Base-by-base conservation (phyloP, 2,888 invertebrate genomes). In the Caenorhabditis angaria region DNA sequence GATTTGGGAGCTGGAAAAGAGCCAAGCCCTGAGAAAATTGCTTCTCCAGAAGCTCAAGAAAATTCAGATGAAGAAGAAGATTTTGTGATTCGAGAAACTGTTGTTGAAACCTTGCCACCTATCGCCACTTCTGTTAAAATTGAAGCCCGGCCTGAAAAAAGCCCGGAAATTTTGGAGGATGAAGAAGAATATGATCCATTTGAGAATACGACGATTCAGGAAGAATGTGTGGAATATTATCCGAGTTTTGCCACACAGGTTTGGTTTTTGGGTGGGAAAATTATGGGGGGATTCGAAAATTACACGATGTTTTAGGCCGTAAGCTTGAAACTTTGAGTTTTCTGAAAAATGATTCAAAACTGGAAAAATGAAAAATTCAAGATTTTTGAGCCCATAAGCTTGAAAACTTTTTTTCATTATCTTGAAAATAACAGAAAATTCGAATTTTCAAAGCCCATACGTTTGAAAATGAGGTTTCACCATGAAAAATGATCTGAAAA, bases 161-260 rank as follows among this genome's bases (percentile, higher is more conserved):
- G 22, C n/a, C 8, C 10, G 50, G 18, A 41, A 12, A 18, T 18
- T 27, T 8, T 25, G 27, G 24, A 25, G 14, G 27, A 27, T 4
- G 54, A 54, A 54, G 54, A 62, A 29, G 56, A 77, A 57, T 77
- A 77, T 29, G 75, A 77, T 64, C 77, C 77, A 47, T 47, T 63
- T 6, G 74, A 62, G 22, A 48, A 63, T 22, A 51, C 54, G 0
- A 47, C 27, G 0, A 41, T 55, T 1, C 65, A 71, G 10, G 10
- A 12, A 18, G 41, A 41, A 41, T 41, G 41, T 41, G 41, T 41
- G 10, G 41, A 41, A 18, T 41, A 41, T 41, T 41, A 41, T 41
- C 41, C 41, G 18, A 18, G 14, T 12, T 41, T 41, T 41, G 41
- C 41, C 8, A 10, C 14, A 8, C 24, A 50, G 50, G 22, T 20